These are phyloP conservation scores for Chunga burmeisteri DNA, from an alignment of 2,113 vertebrate species.

Conservation along the genomic window DNA sequence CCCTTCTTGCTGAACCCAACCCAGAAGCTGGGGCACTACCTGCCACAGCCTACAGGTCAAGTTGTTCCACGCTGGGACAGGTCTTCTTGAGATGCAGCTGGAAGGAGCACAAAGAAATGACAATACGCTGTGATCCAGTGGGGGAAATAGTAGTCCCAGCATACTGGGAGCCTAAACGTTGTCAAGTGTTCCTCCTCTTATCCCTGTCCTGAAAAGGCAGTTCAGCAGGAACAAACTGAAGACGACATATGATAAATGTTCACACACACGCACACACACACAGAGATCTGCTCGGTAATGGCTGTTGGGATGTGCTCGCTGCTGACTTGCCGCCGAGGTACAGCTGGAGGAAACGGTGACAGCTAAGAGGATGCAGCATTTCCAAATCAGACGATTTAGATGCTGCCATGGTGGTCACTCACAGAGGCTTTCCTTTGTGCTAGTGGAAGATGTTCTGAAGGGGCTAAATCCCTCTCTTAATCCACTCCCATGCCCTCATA, in stretches of 20 bases:
- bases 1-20: neutral
- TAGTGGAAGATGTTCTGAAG: neutral
- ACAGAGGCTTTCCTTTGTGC: slow-evolving; percentile 2
- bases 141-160: neutral
- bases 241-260: neutral
- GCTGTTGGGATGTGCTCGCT: neutral
- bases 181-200: neutral
- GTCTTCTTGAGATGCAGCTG: neutral
- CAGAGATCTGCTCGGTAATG: neutral
- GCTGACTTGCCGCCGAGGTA: neutral
- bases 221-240: neutral
- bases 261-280: neutral
- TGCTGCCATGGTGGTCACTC: neutral
- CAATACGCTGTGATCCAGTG: neutral
- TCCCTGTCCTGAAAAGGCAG: neutral
- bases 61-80: accelerated
- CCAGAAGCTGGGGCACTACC: neutral
- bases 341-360: neutral
- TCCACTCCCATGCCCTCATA: neutral
- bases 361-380: neutral
- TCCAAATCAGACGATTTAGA: neutral
- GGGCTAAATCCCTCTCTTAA: slow-evolving; percentile 14
- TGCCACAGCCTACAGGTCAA: neutral
- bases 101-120: neutral
- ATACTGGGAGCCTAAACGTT: neutral